Base-by-base conservation (phyloP, 2,113 vertebrate species). In the Orcinus orca region DNA sequence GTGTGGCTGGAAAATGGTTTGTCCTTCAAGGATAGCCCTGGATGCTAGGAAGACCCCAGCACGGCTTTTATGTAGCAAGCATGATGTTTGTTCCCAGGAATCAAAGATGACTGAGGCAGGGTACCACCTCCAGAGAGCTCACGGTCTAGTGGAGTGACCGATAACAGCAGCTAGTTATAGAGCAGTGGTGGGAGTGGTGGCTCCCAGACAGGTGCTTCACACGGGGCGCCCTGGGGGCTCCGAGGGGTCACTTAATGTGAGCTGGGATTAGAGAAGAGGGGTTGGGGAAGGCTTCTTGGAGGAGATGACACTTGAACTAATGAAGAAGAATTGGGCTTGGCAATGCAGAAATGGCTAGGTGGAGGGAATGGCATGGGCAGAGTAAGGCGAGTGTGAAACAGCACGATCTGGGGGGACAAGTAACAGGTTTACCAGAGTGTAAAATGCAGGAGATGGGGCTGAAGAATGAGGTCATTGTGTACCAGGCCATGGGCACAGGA, bases 301-400 rank as follows among this genome's bases (percentile, higher is more conserved):
- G 53, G 88, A 83, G 47, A 26, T 25, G 25, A 12, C 11, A 2
- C 29, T 21, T 90, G 81, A 18, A 1, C 36, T 60, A 6, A 26
- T 20, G 33, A 33, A 41, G 89, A n/a, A 18, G 21, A 13, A 10
- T 3, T 6, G 65, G 23, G 36, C 2, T 1, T 21, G n/a, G 73
- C 41, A 2, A 26, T 11, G n/a, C 29, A 65, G 76, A 47, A 63
- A 21, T 17, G 11, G 20, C 8, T 7, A 13, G 50, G 82, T 11
- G 53, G 31, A 18, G 74, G 50, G 58, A 36, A 11, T 0, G 1
- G 44, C 23, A 1, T 0, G 41, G 62, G 44, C 13, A 31, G 10
- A 60, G 26, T 1, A 8, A 50, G 55, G 13, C 17, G 2, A 31
- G 14, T 2, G 31, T 29, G 20, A 55, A 67, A 7, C 33, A 55